Base-by-base conservation (phyloP, 2,797 vertebrate species). In the Podarcis siculus region DNA sequence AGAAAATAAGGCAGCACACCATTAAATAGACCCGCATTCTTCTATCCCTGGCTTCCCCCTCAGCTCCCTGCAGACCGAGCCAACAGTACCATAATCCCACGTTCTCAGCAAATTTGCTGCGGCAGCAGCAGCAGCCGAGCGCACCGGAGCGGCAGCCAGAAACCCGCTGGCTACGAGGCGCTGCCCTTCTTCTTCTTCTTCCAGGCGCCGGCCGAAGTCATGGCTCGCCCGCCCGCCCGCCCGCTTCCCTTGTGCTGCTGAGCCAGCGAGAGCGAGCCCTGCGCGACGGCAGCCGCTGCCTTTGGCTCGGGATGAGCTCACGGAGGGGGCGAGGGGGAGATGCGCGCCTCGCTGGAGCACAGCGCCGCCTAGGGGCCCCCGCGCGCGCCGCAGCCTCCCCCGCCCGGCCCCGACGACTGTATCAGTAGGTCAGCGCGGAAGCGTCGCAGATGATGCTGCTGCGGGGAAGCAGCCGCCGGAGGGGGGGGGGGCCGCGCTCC, bases 11-110 rank as follows among this genome's bases (percentile, higher is more conserved):
- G 81, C 94, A 95, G 4, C 96, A 92, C 71, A 95, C 88, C 69
- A 91, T 92, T 86, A 92, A 83, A 89, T 91, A 95, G 93, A 93
- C 92, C 94, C 90, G 91, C 96, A 97, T 95, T 92, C 93, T 96
- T 94, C 90, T 90, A 92, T 87, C 81, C 88, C 83, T 71, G 88
- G 85, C 92, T 83, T 37, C 79, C 58, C 37, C 76, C 82, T 95
- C 94, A 95, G 87, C 91, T 89, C 86, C 96, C 94, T 85, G 82
- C 87, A 95, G 89, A 93, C 85, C 85, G 72, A 85, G 91, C 85
- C 92, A 89, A 91, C 81, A 92, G 88, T 82, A 92, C 35, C 95
- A 95, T 96, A 95, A 95, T 95, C 95, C 94, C 92, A 27, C 87
- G 91, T 87, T 76, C 90, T 73, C 94, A 66, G 82, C 88, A 0